Base-by-base conservation (phyloP, 2,113 vertebrate genomes). In the Arothron firmamentum region DNA sequence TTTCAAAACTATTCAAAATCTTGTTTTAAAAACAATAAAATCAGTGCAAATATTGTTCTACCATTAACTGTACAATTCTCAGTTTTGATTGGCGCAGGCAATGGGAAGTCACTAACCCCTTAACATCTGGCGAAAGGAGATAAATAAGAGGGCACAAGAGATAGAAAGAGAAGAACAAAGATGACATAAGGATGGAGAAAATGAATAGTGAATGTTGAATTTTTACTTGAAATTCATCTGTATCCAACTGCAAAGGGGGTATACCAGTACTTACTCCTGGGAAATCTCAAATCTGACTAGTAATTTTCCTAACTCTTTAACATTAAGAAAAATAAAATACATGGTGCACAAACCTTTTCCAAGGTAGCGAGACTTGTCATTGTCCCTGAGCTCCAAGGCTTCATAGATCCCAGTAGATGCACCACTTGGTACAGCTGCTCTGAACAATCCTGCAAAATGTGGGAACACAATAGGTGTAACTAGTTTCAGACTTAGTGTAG, bases 361-460 rank as follows among this genome's bases (percentile, higher is more conserved):
- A 88, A 99, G 49, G 64, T 91, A 99, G 64, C 92, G 92, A 0
- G 94, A 94, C 84, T 97, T 97, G 78, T 98, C 96, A 82, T 97
- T 96, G 90, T 99, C 96, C 31, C 96, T 90, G 20, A 99, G 94
- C 77, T 99, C 96, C 65, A 99, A 88, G 43, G 96, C 96, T 83
- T 99, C 97, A 2, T 99, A 97, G 85, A 99, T 95, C 5, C 97
- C 96, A 56, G 96, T 98, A 0, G 96, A 98, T 12, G 97, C 96
- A 14, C 96, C 96, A 0, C 96, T 98, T 59, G 96, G 97, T 74
- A 98, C 96, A 25, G 97, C 96, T 1, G 96, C 96, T 79, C 96
- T 88, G 84, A 98, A 99, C 56, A 96, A 89, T 64, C 97, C 96
- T 98, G 74, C 55, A 5, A 77, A 53, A 74, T 18, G 23, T 19